Percentiles rank a stretch among this genome's conserved stretches.
Evolutionary conservation across 2,888 invertebrate genomes (phyloP).

Genomic region (Hirtodrosophila cameraria): DNA sequence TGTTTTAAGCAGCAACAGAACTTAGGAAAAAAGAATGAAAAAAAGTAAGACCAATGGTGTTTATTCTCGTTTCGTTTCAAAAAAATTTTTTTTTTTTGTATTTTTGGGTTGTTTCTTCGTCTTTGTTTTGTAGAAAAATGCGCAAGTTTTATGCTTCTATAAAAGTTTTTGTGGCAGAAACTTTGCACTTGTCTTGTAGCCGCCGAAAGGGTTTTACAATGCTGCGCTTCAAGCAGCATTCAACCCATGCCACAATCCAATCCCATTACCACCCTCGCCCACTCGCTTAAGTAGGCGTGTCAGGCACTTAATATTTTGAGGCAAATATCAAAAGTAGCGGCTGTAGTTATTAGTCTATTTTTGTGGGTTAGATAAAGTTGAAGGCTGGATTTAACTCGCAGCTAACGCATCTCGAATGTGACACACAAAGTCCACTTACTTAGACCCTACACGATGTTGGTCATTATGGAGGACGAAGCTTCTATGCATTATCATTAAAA

Average conservation of each 20-base stretch:
- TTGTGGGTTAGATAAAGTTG: slow-evolving; percentile 39
- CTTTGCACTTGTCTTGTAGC: slow-evolving; percentile 77
- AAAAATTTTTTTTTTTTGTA: slow-evolving; percentile 11
- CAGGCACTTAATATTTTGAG: slow-evolving; percentile 64
- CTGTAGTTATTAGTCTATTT: slow-evolving; percentile 58
- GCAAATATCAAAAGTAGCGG: slow-evolving; percentile 45
- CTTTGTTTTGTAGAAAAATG: slow-evolving; percentile 75
- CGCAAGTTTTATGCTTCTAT: slow-evolving; percentile 75
- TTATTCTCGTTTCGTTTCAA: slow-evolving; percentile 40
- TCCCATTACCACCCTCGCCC: not conserved
- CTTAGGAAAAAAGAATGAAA: slow-evolving; percentile 9
- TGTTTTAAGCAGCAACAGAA: slow-evolving; percentile 63
- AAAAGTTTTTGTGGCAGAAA: slow-evolving; percentile 74
- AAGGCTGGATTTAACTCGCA: slow-evolving; percentile 7
- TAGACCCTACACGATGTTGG: slow-evolving; percentile 31
- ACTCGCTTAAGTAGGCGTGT: slow-evolving; percentile 51
- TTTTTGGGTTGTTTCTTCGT: slow-evolving; percentile 49
- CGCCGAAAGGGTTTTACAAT: slow-evolving; percentile 80
- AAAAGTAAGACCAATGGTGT: slow-evolving; percentile 60
- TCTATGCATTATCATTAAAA: slow-evolving; percentile 75
- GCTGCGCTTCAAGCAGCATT: slow-evolving; percentile 65
- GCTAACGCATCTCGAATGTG: not conserved
- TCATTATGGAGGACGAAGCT: slow-evolving; percentile 60
- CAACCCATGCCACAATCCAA: not conserved
- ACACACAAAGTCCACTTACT: slow-evolving; percentile 36